Percentiles rank a stretch among this genome's conserved stretches.
Conservation (phyloP, 2,888 invertebrate species). For the Drosophila nr. medialis region DNA sequence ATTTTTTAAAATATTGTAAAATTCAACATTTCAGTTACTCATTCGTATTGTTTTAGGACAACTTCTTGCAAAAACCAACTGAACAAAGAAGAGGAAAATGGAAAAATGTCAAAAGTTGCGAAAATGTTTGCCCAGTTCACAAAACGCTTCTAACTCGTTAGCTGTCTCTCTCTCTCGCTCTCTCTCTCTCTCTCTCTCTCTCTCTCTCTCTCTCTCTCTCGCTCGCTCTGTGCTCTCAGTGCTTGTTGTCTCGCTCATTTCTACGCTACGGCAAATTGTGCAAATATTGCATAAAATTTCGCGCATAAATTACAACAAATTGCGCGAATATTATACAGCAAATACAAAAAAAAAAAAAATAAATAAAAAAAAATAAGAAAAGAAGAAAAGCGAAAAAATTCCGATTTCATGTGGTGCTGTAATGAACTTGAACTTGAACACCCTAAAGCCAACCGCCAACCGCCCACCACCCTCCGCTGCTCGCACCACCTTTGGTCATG, state of each 20-base stretch:
- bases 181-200: not conserved
- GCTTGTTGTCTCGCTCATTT: not conserved
- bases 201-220: not conserved
- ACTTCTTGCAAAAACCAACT: not conserved
- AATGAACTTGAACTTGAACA: constrained; percentile 76
- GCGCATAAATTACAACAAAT: constrained; percentile 74
- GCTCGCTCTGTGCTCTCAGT: not conserved
- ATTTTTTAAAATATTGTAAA: not conserved
- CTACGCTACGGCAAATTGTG: constrained; percentile 36
- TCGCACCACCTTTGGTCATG: not conserved
- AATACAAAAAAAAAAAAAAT: not conserved
- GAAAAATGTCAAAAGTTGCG: not conserved
- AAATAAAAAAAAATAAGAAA: not conserved
- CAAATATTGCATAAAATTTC: constrained; percentile 54
- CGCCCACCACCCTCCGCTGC: not conserved
- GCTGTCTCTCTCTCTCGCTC: not conserved
- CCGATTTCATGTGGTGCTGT: constrained; percentile 52
- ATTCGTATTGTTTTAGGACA: not conserved
- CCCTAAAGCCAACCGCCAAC: not conserved
- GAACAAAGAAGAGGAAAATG: not conserved
- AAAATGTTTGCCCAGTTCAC: constrained; percentile 13
- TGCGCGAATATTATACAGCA: constrained; percentile 36
- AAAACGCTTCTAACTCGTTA: constrained; percentile 7
- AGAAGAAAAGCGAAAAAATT: constrained; percentile 16
- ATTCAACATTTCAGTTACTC: not conserved